Conservation (phyloP, 2,888 invertebrate genomes). For the Scrobipalpa costella region DNA sequence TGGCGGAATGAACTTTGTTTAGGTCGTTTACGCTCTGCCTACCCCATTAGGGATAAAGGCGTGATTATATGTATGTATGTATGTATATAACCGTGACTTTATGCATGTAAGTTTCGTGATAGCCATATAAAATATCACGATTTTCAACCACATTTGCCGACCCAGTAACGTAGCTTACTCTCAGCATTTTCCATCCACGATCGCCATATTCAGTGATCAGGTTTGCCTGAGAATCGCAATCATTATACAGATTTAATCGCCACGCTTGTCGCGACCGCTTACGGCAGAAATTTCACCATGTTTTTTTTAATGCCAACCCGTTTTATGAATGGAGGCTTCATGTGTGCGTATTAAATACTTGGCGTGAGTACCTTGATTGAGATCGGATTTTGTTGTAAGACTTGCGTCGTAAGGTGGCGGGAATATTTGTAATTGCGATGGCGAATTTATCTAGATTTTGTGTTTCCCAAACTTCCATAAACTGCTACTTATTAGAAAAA, state of each 20-base stretch:
- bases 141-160: not conserved
- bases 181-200: constrained; percentile 12
- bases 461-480: too few species aligned
- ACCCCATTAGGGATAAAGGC: too few species aligned
- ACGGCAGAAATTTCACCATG: constrained; percentile 15
- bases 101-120: too few species aligned
- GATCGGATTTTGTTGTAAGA: not conserved
- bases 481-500: too few species aligned
- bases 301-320: constrained; percentile 10
- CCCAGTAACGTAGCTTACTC: not conserved
- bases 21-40: too few species aligned
- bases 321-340: constrained; percentile 17
- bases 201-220: constrained; percentile 15
- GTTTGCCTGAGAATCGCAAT: constrained; percentile 23
- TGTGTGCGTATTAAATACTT: not conserved
- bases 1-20: too few species aligned
- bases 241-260: constrained; percentile 17
- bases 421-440: not conserved
- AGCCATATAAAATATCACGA: too few species aligned
- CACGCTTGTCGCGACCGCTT: constrained; percentile 8
- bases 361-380: not conserved
- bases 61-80: too few species aligned
- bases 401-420: not conserved
- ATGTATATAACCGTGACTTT: too few species aligned
- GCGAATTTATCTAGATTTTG: not conserved